Percentiles rank a stretch among this genome's conserved stretches.
Evolutionary conservation across 2,888 invertebrate genomes (phyloP).

Genomic region (Xestobium rufovillosum): DNA sequence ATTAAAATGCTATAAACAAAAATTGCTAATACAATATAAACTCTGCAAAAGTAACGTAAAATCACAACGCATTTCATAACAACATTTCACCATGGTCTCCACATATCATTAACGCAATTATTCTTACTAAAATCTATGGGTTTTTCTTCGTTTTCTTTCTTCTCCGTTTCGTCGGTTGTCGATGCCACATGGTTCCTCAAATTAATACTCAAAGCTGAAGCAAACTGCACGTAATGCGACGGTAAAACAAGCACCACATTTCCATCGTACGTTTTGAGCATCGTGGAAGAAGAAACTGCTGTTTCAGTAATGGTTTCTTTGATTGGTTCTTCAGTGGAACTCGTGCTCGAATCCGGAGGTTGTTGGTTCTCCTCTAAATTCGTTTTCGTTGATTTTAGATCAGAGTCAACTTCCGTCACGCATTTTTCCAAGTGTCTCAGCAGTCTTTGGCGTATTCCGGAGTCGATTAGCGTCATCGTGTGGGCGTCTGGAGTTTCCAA

Average conservation of each 20-base stretch:
- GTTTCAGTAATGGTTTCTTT: neutral
- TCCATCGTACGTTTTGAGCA: constrained; percentile 51
- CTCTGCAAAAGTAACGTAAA: constrained; percentile 1
- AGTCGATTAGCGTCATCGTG: constrained; percentile 50
- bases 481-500: constrained; percentile 55
- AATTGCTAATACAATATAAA: neutral
- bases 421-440: constrained; percentile 54
- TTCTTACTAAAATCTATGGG: constrained; percentile 48
- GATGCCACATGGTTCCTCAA: constrained; percentile 31
- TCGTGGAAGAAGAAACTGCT: constrained; percentile 20
- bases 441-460: constrained; percentile 51
- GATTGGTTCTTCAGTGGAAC: constrained; percentile 23
- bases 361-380: constrained; percentile 31
- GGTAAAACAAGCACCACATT: constrained; percentile 55
- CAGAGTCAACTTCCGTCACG: constrained; percentile 54
- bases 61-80: constrained; percentile 1
- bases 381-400: constrained; percentile 33
- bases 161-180: constrained; percentile 16
- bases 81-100: constrained; percentile 46
- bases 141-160: constrained; percentile 42
- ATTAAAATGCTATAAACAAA: no score
- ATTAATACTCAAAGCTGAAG: constrained; percentile 46
- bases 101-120: constrained; percentile 44
- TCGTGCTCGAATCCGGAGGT: constrained; percentile 42
- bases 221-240: constrained; percentile 54